phyloP scores from a whole-genome alignment of 2,797 vertebrate species.

The Ctenopoma multispine region DNA sequence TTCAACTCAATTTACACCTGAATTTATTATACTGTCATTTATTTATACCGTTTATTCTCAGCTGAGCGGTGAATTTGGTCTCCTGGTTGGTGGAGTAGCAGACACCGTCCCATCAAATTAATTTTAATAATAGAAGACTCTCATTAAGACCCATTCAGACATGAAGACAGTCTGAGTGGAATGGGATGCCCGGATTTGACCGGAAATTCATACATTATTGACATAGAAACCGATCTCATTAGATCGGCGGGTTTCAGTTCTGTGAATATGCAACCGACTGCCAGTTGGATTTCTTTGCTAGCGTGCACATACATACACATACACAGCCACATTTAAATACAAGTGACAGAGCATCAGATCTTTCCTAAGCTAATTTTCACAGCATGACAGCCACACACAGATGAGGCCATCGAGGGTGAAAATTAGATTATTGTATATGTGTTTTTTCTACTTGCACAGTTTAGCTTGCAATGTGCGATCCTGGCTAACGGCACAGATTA shows the following conservation, averaged over 20 bases:
- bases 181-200: conserved; percentile 70
- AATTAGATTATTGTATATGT: conserved; percentile 62
- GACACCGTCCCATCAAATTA: conserved; percentile 78
- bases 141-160: conserved; percentile 87
- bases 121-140: conserved; percentile 87
- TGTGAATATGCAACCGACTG: conserved; percentile 41
- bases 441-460: conserved; percentile 51
- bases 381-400: conserved; percentile 34
- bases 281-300: conserved; percentile 30
- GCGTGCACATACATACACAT: neutral
- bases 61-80: conserved; percentile 54
- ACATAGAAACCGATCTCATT: conserved; percentile 79
- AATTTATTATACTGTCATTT: conserved; percentile 83
- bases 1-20: conserved; percentile 80
- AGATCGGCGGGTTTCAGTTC: conserved; percentile 75
- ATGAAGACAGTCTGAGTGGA: conserved; percentile 72
- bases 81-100: conserved; percentile 57
- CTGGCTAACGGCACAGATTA: conserved; percentile 37
- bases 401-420: conserved; percentile 48
- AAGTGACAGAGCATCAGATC: conserved; percentile 56
- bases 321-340: conserved; percentile 20
- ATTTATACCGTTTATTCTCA: conserved; percentile 75
- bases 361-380: conserved; percentile 51
- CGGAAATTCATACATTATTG: conserved; percentile 84
- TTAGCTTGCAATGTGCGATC: conserved; percentile 46